Conservation (phyloP, 2,888 invertebrate genomes). For the Caenorhabditis sp. region DNA sequence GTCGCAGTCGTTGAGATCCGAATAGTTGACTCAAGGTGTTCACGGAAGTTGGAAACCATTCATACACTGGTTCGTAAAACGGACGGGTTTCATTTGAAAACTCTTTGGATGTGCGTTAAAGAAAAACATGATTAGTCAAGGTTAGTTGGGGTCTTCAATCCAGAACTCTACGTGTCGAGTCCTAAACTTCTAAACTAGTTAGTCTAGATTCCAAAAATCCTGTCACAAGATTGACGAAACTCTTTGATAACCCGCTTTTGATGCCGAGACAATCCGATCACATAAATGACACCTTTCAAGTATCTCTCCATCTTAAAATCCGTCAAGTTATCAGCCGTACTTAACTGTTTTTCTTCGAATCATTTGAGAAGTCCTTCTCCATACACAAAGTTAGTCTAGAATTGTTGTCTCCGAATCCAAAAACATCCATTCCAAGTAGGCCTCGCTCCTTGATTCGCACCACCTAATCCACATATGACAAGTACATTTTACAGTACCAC, state of each 20-base stretch:
- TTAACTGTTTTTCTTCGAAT: slow-evolving; percentile 27
- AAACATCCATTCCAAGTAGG: slow-evolving; percentile 33
- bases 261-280: slow-evolving; percentile 36
- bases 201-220: slow-evolving; percentile 16
- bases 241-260: slow-evolving; percentile 18
- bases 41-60: slow-evolving; percentile 42
- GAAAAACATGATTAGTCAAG: slow-evolving; percentile 9
- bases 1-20: slow-evolving; percentile 20
- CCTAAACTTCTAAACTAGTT: slow-evolving; percentile 8
- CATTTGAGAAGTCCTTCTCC: slow-evolving; percentile 1
- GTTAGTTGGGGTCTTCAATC: neutral
- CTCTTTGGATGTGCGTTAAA: neutral
- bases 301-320: slow-evolving; percentile 3
- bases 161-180: slow-evolving; percentile 4
- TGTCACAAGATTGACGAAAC: slow-evolving; percentile 17
- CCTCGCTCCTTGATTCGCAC: slow-evolving; percentile 30
- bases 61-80: neutral
- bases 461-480: slow-evolving; percentile 34
- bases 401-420: slow-evolving; percentile 32
- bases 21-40: slow-evolving; percentile 36
- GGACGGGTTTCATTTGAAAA: slow-evolving; percentile 27
- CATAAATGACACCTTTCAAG: slow-evolving; percentile 24
- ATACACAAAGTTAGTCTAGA: slow-evolving; percentile 28
- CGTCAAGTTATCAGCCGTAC: neutral
- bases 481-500: slow-evolving; percentile 49